A percentile compares a stretch with the other conserved stretches of the same genome.
Evolutionary conservation across 2,888 invertebrate genomes (phyloP).

Genomic region (Caenorhabditis sp.): DNA sequence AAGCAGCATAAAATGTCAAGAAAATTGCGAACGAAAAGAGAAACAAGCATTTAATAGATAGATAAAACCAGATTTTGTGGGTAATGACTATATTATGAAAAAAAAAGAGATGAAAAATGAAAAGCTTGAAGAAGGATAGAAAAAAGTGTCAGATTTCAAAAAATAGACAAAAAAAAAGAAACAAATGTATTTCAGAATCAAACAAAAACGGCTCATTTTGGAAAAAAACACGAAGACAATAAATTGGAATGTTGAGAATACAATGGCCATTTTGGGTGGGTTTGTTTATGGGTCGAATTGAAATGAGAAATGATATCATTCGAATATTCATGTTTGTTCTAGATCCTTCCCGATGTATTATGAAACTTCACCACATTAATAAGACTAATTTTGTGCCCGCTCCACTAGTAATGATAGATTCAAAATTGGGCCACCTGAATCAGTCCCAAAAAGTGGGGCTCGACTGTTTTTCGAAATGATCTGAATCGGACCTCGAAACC

Average conservation of each 20-base stretch:
- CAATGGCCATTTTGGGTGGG: neutral
- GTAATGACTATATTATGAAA: constrained; percentile 6
- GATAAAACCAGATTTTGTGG: constrained; percentile 29
- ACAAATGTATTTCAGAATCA: neutral
- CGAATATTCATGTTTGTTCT: neutral
- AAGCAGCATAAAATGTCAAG: neutral
- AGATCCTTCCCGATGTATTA: too few relatives aligned
- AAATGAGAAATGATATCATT: neutral
- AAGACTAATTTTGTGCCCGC: too few relatives aligned
- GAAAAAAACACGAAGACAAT: neutral
- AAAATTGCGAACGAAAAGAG: constrained; percentile 1
- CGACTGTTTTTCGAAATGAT: too few relatives aligned
- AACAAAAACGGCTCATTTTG: neutral
- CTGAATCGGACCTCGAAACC: too few relatives aligned
- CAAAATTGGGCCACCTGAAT: too few relatives aligned
- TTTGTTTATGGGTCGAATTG: neutral
- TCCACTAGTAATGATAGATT: too few relatives aligned
- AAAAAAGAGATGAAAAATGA: constrained; percentile 5
- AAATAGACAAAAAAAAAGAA: neutral
- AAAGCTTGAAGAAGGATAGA: constrained; percentile 5
- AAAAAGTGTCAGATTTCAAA: neutral
- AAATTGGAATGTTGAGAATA: neutral
- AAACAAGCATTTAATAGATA: constrained; percentile 11
- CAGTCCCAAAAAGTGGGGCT: too few relatives aligned
- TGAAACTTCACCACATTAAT: too few relatives aligned